Evolutionary conservation across 53 echinoderm and acorn worm species (phyloP).

Genomic region (Henricia sp.): DNA sequence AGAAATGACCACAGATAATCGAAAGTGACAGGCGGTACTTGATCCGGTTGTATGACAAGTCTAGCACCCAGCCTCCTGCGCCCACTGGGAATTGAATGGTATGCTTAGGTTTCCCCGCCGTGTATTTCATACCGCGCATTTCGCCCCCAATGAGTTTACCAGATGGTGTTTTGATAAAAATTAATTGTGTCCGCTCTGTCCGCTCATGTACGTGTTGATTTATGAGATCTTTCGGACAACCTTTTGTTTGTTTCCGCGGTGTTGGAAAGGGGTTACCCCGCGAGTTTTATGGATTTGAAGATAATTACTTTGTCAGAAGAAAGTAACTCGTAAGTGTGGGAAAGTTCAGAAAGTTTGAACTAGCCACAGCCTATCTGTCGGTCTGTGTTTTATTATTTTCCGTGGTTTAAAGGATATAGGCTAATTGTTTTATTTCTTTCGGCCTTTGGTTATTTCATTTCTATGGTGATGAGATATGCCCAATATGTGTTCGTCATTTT

Average conservation of each 20-base stretch:
- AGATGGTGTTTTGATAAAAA: slow-evolving; percentile 60
- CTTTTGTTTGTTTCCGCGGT: slow-evolving; percentile 30
- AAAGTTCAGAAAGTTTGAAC: no score
- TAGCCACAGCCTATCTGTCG: no score
- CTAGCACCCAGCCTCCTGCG: slow-evolving; percentile 30
- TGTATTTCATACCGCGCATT: background rate
- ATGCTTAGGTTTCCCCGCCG: slow-evolving; percentile 27
- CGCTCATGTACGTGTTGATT: slow-evolving; percentile 5
- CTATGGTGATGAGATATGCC: no score
- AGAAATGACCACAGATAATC: slow-evolving; percentile 36
- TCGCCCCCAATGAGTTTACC: slow-evolving; percentile 10
- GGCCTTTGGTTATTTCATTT: background rate
- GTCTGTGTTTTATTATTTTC: no score
- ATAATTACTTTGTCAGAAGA: no score
- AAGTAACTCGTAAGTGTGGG: no score
- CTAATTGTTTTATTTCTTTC: no score
- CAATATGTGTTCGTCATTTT: no score
- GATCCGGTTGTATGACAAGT: slow-evolving; percentile 40
- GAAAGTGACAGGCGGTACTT: slow-evolving; percentile 48
- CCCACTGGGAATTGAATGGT: slow-evolving; percentile 20
- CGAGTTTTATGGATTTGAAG: no score
- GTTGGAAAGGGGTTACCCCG: slow-evolving; percentile 18
- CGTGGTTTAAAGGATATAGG: no score
- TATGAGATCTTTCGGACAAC: slow-evolving; percentile 11
- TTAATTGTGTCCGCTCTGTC: slow-evolving; percentile 34